Percentiles rank a stretch among this genome's conserved stretches.
Conservation (phyloP, 2,888 invertebrate genomes). For the Subacronicta megacephala region DNA sequence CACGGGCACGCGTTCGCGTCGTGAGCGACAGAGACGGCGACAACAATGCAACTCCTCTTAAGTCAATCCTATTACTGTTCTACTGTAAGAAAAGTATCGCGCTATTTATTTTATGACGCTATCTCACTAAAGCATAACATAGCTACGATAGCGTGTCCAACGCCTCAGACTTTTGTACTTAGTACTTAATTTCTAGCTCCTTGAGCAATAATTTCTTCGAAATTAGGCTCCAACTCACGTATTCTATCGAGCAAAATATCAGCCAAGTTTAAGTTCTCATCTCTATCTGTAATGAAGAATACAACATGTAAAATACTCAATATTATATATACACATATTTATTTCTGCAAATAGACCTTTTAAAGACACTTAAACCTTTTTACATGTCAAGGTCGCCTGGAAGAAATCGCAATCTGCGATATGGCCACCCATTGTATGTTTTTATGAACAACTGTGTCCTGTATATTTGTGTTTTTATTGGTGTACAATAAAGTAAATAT, state of each 20-base stretch:
- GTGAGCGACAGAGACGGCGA: too few species aligned
- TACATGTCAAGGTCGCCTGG: too few species aligned
- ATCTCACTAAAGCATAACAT: neutral
- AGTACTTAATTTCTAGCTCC: constrained; percentile 1
- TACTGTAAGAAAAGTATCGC: neutral
- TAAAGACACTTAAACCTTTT: too few species aligned
- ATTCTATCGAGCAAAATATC: constrained; percentile 79
- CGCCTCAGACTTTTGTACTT: neutral
- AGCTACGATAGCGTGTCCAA: neutral
- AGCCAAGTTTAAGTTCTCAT: constrained; percentile 79
- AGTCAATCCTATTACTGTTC: neutral
- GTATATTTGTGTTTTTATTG: too few species aligned
- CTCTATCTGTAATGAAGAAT: constrained; percentile 71
- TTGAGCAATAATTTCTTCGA: constrained; percentile 63
- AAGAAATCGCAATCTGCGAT: too few species aligned
- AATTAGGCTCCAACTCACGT: constrained; percentile 70
- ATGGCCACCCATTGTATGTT: too few species aligned
- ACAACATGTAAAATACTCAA: neutral
- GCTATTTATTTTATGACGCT: neutral
- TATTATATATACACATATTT: too few species aligned
- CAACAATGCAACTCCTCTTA: too few species aligned
- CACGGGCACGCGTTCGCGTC: too few species aligned
- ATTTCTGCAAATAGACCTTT: too few species aligned
- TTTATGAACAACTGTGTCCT: too few species aligned
- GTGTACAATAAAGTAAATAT: too few species aligned